A percentile compares a stretch with the other conserved stretches of the same genome.
These are phyloP conservation scores for Ornithorhynchus anatinus DNA, from an alignment of 2,113 vertebrate genomes.

Conservation along the genomic window DNA sequence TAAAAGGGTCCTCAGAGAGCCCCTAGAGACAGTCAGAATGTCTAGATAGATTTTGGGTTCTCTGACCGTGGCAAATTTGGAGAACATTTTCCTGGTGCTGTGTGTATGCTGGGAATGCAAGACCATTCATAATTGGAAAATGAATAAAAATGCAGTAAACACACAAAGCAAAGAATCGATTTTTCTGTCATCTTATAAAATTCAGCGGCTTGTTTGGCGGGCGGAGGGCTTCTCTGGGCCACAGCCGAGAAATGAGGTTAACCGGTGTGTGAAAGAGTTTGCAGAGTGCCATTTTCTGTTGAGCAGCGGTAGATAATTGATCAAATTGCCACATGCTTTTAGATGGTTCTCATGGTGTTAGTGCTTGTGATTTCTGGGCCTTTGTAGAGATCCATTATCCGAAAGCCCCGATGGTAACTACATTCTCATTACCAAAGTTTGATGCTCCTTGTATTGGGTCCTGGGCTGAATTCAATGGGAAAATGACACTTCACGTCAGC, in stretches of 20 bases:
- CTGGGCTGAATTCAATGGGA: neutral
- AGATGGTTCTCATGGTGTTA: neutral
- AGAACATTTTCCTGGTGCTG: too few relatives aligned
- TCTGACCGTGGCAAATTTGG: too few relatives aligned
- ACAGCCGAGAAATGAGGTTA: neutral
- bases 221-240: neutral
- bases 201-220: neutral
- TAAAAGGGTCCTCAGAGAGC: too few relatives aligned
- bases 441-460: neutral
- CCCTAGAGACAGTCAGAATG: too few relatives aligned
- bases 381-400: neutral
- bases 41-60: too few relatives aligned
- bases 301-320: neutral
- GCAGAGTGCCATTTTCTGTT: neutral
- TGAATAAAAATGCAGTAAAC: conserved; percentile 7
- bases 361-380: neutral
- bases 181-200: neutral
- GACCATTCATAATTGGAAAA: neutral
- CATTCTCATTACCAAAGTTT: neutral
- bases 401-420: neutral
- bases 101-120: neutral
- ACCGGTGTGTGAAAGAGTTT: fast-evolving
- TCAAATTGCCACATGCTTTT: neutral
- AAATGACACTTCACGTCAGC: too few relatives aligned
- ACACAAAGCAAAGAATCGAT: neutral